Conservation (phyloP, 2,888 invertebrate genomes). For the Erebia palarica region DNA sequence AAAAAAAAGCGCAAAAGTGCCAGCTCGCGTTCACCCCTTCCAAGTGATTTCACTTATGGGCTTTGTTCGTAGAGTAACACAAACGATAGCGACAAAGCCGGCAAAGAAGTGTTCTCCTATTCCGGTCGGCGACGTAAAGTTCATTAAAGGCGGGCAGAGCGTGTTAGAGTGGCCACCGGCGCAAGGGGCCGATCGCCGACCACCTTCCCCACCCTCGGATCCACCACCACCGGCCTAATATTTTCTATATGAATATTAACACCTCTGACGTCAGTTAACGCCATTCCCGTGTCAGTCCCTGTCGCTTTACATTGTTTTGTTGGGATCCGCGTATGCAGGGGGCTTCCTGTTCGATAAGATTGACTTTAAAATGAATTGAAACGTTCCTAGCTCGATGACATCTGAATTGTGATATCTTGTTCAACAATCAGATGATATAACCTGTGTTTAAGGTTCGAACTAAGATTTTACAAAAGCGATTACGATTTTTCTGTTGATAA, state of each 20-base stretch:
- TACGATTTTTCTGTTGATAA: no score
- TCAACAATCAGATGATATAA: not conserved
- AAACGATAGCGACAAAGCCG: constrained; percentile 69
- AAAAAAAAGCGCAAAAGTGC: constrained; percentile 64
- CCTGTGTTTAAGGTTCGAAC: rapidly evolving
- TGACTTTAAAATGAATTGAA: constrained; percentile 6
- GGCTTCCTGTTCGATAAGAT: constrained; percentile 5
- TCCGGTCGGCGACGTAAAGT: constrained; percentile 78
- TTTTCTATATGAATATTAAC: constrained; percentile 71
- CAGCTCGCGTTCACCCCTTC: constrained; percentile 66
- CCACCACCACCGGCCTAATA: constrained; percentile 58
- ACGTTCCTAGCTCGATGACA: not conserved
- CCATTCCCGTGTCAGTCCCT: constrained; percentile 43
- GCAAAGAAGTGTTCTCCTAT: constrained; percentile 77
- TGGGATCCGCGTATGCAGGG: constrained; percentile 21
- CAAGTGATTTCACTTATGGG: constrained; percentile 69
- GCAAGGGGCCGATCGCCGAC: constrained; percentile 60
- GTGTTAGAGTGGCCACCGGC: constrained; percentile 74
- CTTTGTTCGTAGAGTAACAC: constrained; percentile 73
- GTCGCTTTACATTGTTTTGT: constrained; percentile 36
- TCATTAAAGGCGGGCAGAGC: constrained; percentile 79
- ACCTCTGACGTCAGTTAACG: constrained; percentile 48
- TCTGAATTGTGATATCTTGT: not conserved
- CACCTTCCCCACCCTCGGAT: constrained; percentile 40
- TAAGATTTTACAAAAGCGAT: not conserved